These are phyloP conservation scores for Fragum sueziense DNA, from an alignment of 2,888 invertebrate species.

Conservation along the genomic window DNA sequence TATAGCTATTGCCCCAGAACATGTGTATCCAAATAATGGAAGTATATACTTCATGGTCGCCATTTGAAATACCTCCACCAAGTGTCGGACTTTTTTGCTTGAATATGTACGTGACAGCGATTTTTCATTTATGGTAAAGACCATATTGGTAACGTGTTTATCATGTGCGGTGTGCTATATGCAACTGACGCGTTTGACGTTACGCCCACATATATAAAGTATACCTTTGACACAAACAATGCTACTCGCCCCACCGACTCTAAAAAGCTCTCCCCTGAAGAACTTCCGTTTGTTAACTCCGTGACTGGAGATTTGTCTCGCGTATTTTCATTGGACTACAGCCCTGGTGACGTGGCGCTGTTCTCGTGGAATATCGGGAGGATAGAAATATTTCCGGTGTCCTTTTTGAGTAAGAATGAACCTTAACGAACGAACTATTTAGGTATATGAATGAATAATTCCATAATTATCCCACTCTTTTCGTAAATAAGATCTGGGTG, in stretches of 20 bases:
- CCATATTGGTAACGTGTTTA: conserved; percentile 76
- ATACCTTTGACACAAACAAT: conserved; percentile 73
- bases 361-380: conserved; percentile 75
- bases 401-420: conserved; percentile 58
- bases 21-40: too few relatives aligned
- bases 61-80: too few relatives aligned
- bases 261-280: conserved; percentile 56
- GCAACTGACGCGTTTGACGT: conserved; percentile 69
- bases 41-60: too few relatives aligned
- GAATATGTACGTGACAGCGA: too few relatives aligned
- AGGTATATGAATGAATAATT: too few relatives aligned
- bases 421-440: too few relatives aligned
- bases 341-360: conserved; percentile 69
- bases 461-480: too few relatives aligned
- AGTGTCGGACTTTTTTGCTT: too few relatives aligned
- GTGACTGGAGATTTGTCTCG: conserved; percentile 60
- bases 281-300: conserved; percentile 66
- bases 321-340: conserved; percentile 74
- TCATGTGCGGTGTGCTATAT: conserved; percentile 77
- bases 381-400: conserved; percentile 72
- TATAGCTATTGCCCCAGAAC: too few relatives aligned
- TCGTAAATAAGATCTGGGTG: too few relatives aligned
- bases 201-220: conserved; percentile 71
- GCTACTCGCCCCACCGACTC: too few relatives aligned
- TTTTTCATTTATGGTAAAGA: too few relatives aligned